Evolutionary conservation across 2,797 vertebrate genomes (phyloP).

Genomic region (Halcyon badia): DNA sequence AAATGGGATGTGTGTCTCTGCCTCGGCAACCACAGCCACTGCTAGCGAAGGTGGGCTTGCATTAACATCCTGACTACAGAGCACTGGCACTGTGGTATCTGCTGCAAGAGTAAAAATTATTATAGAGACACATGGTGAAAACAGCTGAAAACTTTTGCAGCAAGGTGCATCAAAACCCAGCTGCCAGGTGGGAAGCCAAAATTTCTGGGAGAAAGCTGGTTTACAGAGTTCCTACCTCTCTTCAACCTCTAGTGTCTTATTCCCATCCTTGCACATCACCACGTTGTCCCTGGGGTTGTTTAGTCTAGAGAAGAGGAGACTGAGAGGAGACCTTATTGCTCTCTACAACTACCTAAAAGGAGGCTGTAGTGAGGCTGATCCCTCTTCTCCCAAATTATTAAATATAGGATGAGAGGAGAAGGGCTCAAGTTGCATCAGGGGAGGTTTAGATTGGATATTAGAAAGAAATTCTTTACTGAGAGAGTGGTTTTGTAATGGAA

Average conservation of each 20-base stretch:
- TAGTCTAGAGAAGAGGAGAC: too few relatives aligned
- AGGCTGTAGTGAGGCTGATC: too few relatives aligned
- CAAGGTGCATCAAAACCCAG: background rate
- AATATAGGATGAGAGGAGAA: too few relatives aligned
- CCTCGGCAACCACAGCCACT: background rate
- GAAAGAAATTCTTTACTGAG: too few relatives aligned
- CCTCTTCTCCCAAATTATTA: too few relatives aligned
- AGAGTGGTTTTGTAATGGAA: too few relatives aligned
- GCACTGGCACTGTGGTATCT: background rate
- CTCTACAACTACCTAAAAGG: too few relatives aligned
- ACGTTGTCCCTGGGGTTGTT: background rate
- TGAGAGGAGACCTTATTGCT: too few relatives aligned
- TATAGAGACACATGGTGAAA: background rate
- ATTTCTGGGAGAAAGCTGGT: background rate
- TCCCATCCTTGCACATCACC: background rate
- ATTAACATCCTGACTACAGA: background rate
- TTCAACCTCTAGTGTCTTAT: background rate
- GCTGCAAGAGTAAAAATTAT: background rate
- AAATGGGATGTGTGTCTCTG: background rate
- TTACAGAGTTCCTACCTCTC: background rate
- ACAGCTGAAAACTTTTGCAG: background rate
- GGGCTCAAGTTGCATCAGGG: too few relatives aligned
- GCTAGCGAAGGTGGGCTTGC: background rate
- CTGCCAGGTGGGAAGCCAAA: background rate
- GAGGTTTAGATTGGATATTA: too few relatives aligned